Evolutionary conservation across 2,797 vertebrate genomes (phyloP).

Genomic region (Podarcis lilfordi): DNA sequence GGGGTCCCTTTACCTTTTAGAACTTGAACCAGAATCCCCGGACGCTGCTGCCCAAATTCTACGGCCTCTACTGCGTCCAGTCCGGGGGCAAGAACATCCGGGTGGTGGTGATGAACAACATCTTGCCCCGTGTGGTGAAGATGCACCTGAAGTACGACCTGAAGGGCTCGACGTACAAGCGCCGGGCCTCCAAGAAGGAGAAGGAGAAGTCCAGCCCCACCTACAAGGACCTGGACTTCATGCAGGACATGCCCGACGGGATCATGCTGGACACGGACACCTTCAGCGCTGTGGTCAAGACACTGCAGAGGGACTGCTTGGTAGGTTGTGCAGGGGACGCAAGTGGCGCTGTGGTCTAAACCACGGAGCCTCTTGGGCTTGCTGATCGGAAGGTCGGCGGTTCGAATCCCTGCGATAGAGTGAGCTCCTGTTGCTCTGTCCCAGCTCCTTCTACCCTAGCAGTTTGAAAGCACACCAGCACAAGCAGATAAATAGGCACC

Average conservation of each 20-base stretch:
- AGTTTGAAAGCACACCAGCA: too few relatives aligned
- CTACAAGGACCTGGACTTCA: slow-evolving; percentile 97
- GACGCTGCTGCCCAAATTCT: slow-evolving; percentile 97
- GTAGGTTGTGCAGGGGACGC: slow-evolving; percentile 74
- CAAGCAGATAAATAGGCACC: too few relatives aligned
- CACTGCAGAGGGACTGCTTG: slow-evolving; percentile 95
- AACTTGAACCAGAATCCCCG: slow-evolving; percentile 98
- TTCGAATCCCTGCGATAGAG: too few relatives aligned
- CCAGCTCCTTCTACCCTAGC: too few relatives aligned
- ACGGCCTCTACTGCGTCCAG: slow-evolving; percentile 97
- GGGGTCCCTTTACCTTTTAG: slow-evolving; percentile 69
- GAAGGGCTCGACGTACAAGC: slow-evolving; percentile 97
- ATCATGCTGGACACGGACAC: slow-evolving; percentile 94
- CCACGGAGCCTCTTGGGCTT: too few relatives aligned
- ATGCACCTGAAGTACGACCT: slow-evolving; percentile 99
- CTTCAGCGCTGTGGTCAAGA: slow-evolving; percentile 92
- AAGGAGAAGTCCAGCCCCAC: slow-evolving; percentile 93
- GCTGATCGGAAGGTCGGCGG: too few relatives aligned
- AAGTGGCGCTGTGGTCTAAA: too few relatives aligned
- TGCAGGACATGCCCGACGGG: slow-evolving; percentile 92
- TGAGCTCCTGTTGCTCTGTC: too few relatives aligned
- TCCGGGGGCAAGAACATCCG: slow-evolving; percentile 98
- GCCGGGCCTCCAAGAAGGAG: slow-evolving; percentile 95
- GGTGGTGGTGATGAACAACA: slow-evolving; percentile 98
- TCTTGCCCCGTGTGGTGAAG: slow-evolving; percentile 91